A percentile compares a stretch with the other conserved stretches of the same genome.
Evolutionary conservation across 2,113 vertebrate species (phyloP).

Genomic region (Gavialis gangeticus): DNA sequence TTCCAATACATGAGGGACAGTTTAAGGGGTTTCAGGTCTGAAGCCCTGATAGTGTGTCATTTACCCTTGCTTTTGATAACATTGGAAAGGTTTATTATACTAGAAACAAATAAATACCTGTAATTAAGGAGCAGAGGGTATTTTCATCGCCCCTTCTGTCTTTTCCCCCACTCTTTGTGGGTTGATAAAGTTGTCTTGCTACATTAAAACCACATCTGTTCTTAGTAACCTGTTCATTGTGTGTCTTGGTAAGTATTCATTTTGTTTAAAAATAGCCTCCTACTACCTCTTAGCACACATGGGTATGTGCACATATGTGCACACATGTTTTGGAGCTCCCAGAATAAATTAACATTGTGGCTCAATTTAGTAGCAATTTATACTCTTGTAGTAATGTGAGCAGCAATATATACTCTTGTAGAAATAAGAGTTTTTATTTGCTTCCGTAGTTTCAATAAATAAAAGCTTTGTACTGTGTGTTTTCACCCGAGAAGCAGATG

Average conservation of each 20-base stretch:
- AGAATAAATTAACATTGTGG: background rate
- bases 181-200: slow-evolving; percentile 36
- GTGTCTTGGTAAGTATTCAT: background rate
- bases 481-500: background rate
- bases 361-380: background rate
- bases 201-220: background rate
- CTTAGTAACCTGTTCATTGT: background rate
- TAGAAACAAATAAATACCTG: background rate
- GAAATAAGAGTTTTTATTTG: background rate
- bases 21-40: background rate
- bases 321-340: background rate
- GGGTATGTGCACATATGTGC: background rate
- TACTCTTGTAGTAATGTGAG: background rate
- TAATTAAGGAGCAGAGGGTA: slow-evolving; percentile 34
- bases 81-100: background rate
- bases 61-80: background rate
- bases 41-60: background rate
- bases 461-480: background rate
- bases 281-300: background rate
- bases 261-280: background rate
- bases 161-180: slow-evolving; percentile 38
- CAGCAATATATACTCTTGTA: background rate
- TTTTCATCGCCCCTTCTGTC: slow-evolving; percentile 30
- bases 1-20: background rate
- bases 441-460: slow-evolving; percentile 16